These are phyloP conservation scores for Phlogophora meticulosa DNA, from an alignment of 2,888 invertebrate species.

Conservation along the genomic window DNA sequence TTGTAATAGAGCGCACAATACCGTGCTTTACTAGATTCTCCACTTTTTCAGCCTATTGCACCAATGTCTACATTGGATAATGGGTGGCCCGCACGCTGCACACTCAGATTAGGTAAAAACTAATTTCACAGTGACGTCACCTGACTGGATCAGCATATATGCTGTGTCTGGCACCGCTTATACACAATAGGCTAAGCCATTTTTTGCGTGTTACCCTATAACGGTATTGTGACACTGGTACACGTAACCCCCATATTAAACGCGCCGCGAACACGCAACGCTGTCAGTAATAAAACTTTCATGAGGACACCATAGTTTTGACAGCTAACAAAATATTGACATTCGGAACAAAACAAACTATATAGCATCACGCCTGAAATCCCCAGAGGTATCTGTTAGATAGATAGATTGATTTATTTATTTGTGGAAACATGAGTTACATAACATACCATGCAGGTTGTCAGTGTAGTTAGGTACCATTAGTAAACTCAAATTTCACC, in stretches of 20 bases:
- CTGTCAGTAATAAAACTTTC: slow-evolving; percentile 40
- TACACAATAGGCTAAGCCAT: slow-evolving; percentile 4
- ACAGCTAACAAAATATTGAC: slow-evolving; percentile 25
- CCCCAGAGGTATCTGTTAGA: no score
- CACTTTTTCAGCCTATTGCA: no score
- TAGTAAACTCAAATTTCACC: no score
- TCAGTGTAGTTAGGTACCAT: no score
- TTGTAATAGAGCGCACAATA: no score
- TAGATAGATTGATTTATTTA: no score
- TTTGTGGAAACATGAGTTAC: no score
- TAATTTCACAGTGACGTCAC: not conserved
- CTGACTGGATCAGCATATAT: not conserved
- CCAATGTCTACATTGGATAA: no score
- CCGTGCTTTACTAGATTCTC: no score
- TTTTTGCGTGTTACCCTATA: slow-evolving; percentile 23
- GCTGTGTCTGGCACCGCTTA: not conserved
- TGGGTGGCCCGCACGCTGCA: no score
- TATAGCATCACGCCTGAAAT: no score
- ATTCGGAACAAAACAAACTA: slow-evolving; percentile 2
- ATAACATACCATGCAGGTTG: no score
- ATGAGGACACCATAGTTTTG: slow-evolving; percentile 26
- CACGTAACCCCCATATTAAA: slow-evolving; percentile 27
- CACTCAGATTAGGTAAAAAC: not conserved
- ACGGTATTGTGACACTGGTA: slow-evolving; percentile 18
- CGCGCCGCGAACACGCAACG: slow-evolving; percentile 35